Conservation (phyloP, 2,113 vertebrate species). For the Chelonoidis abingdonii region DNA sequence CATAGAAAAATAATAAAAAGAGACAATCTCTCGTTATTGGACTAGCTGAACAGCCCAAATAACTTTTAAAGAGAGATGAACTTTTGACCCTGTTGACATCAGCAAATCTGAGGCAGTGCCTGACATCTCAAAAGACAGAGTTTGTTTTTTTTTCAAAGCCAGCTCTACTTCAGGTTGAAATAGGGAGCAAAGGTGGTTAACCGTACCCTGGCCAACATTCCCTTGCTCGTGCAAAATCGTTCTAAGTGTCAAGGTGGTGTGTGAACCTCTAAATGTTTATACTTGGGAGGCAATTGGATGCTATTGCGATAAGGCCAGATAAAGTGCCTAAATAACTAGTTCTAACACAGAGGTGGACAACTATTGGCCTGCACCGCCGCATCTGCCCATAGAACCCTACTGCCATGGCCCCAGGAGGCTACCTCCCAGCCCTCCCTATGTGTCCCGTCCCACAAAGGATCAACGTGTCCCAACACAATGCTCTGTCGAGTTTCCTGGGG, state of each 20-base stretch:
- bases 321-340: background rate
- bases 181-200: background rate
- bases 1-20: background rate
- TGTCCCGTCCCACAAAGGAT: too few relatives aligned
- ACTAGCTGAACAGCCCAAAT: background rate
- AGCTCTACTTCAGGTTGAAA: background rate
- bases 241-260: background rate
- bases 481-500: too few relatives aligned
- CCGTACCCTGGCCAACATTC: rapidly evolving
- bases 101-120: background rate
- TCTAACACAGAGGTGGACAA: background rate
- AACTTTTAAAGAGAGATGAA: background rate
- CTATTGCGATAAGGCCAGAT: background rate
- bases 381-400: too few relatives aligned
- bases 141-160: background rate
- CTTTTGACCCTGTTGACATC: background rate
- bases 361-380: too few relatives aligned
- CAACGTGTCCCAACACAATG: too few relatives aligned
- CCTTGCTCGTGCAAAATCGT: background rate
- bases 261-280: background rate
- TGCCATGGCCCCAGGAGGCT: too few relatives aligned
- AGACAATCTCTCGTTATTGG: background rate
- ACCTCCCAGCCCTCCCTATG: too few relatives aligned
- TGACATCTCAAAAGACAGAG: background rate
- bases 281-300: background rate